These are phyloP conservation scores for Antheraea pernyi DNA, from an alignment of 1,140 invertebrate species.

Conservation along the genomic window DNA sequence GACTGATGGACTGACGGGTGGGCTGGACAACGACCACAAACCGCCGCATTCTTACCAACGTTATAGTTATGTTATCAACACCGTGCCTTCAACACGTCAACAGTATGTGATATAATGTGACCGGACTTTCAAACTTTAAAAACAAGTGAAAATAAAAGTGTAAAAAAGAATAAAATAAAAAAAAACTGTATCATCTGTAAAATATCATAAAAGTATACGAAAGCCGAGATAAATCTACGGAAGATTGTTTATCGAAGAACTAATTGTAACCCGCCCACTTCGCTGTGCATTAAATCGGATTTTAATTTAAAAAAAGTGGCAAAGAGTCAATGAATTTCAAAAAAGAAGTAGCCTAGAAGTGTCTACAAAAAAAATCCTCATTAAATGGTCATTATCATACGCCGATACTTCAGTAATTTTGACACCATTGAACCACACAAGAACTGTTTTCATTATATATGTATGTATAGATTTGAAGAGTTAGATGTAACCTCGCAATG, in stretches of 20 bases:
- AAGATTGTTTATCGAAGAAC: not conserved
- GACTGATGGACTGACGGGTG: constrained; percentile 56
- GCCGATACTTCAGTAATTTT: no score
- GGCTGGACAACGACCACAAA: constrained; percentile 61
- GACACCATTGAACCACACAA: no score
- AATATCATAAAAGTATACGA: not conserved
- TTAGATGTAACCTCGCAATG: no score
- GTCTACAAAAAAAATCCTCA: no score
- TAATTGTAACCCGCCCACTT: not conserved
- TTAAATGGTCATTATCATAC: no score
- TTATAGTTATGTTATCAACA: not conserved
- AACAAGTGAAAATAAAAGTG: constrained; percentile 6
- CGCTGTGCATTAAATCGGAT: no score
- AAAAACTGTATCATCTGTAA: not conserved
- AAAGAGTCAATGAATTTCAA: no score
- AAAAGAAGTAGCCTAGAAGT: no score
- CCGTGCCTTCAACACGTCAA: not conserved
- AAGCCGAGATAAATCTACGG: not conserved
- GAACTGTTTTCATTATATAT: no score
- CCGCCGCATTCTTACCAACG: constrained; percentile 5
- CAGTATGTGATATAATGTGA: not conserved
- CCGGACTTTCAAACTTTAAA: not conserved
- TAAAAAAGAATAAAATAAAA: not conserved
- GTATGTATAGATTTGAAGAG: no score
- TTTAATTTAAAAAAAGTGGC: no score